A percentile compares a stretch with the other conserved stretches of the same genome.
Evolutionary conservation across 2,888 invertebrate species (phyloP).

Genomic region (Blera fallax): DNA sequence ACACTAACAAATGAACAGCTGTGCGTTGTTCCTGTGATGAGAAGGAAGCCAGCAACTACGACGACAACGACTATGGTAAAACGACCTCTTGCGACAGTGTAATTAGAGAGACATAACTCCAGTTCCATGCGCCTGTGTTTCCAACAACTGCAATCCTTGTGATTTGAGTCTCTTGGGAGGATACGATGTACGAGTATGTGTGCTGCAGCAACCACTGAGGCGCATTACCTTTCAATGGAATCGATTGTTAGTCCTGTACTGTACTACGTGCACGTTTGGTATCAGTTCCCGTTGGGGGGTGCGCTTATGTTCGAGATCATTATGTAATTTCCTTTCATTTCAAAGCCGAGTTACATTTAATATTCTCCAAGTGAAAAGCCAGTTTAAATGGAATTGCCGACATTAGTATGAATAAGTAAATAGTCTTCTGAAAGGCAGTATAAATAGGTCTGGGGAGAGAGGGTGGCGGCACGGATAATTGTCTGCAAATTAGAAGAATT

Average conservation of each 20-base stretch:
- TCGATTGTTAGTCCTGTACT: constrained; percentile 25
- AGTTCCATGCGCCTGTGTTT: not conserved
- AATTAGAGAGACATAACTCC: constrained; percentile 54
- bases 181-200: not conserved
- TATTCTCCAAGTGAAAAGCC: constrained; percentile 33
- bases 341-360: constrained; percentile 33
- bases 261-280: too few relatives aligned
- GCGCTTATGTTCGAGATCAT: constrained; percentile 12
- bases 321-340: constrained; percentile 52
- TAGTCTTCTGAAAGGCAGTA: not conserved
- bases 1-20: constrained; percentile 47
- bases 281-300: not conserved
- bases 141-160: constrained; percentile 11
- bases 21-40: not conserved
- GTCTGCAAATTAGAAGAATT: not conserved
- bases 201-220: constrained; percentile 22
- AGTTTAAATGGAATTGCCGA: constrained; percentile 42
- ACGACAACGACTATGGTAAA: not conserved
- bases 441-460: not conserved
- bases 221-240: constrained; percentile 41
- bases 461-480: not conserved
- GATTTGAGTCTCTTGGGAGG: constrained; percentile 15
- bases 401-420: constrained; percentile 55
- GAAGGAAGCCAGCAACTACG: not conserved
- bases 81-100: constrained; percentile 37